Evolutionary conservation across 2,888 invertebrate genomes (phyloP), one percentile per base, ranked within the genome.

Genomic region (Orthosia incerta): DNA sequence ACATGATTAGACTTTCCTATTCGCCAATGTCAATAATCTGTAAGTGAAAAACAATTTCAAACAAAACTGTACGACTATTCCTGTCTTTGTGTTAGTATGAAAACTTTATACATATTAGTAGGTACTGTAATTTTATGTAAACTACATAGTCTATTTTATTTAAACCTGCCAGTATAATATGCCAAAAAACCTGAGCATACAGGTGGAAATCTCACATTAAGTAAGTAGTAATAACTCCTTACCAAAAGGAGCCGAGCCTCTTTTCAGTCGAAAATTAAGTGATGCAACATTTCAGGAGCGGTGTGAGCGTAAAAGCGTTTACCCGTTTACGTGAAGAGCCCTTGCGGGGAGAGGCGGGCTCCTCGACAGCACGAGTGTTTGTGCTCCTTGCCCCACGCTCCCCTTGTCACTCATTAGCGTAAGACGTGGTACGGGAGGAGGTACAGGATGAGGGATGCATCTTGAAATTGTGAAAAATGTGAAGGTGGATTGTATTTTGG

Each of bases 241-340:
- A 31, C 46, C n/a, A 59, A 26, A 71, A 63, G 55, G 16, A 51
- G 13, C 48, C 59, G 7, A 74, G 56, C 55, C 48, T 64, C 63
- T 57, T 63, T 76, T 65, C 56, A 71, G 84, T 77, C 71, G 39
- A 84, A 89, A 91, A 91, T 91, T 85, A 89, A 91, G 90, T 87
- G 87, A 84, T 84, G 80, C 85, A 90, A 90, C 86, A 88, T 90
- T 92, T 88, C 86, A 89, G 88, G 73, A 83, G 79, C 80, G 78
- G 74, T 65, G 83, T 79, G 74, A 79, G 83, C 74, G 80, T 81
- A 86, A 89, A 86, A 87, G 87, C 86, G 87, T 86, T 90, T 88
- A 90, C 86, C 85, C 90, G 89, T 89, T 92, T 91, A 91, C 76
- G 80, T 88, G 83, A 80, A 93, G 93, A 71, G 88, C 85, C 79